phyloP scores from a whole-genome alignment of 2,888 invertebrate genomes.

The Cerceris ruficornis region DNA sequence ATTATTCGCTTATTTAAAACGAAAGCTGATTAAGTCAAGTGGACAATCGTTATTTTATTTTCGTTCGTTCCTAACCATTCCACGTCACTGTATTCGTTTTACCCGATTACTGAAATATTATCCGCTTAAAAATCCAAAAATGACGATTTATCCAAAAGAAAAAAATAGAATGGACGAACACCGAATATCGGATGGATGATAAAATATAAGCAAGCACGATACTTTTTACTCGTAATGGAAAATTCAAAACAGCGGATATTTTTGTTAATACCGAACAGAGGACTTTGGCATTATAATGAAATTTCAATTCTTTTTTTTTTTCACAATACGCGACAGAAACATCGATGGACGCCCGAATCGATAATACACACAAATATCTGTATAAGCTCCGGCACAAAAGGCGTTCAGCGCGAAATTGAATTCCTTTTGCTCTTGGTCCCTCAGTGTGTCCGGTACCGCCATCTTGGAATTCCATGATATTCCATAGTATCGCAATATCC shows the following conservation, averaged over 20 bases:
- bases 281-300: not conserved
- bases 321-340: constrained; percentile 27
- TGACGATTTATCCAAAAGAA: too few species aligned
- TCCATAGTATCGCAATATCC: constrained; percentile 72
- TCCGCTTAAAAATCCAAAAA: too few species aligned
- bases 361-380: constrained; percentile 51
- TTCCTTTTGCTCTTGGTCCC: constrained; percentile 56
- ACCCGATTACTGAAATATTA: too few species aligned
- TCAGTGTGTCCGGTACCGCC: constrained; percentile 51
- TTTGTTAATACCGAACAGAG: not conserved
- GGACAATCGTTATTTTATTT: too few species aligned
- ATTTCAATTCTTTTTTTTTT: not conserved
- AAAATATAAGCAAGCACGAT: too few species aligned
- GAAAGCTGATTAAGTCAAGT: not conserved
- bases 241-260: not conserved
- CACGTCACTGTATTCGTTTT: not conserved
- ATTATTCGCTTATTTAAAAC: not conserved
- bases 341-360: constrained; percentile 40
- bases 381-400: constrained; percentile 54
- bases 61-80: not conserved
- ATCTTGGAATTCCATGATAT: constrained; percentile 72
- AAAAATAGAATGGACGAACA: too few species aligned
- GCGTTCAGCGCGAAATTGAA: constrained; percentile 59
- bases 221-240: not conserved
- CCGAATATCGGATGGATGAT: too few species aligned